A percentile compares a stretch with the other conserved stretches of the same genome.
phyloP scores from a whole-genome alignment of 2,113 vertebrate genomes.

The Notiomystis cincta region DNA sequence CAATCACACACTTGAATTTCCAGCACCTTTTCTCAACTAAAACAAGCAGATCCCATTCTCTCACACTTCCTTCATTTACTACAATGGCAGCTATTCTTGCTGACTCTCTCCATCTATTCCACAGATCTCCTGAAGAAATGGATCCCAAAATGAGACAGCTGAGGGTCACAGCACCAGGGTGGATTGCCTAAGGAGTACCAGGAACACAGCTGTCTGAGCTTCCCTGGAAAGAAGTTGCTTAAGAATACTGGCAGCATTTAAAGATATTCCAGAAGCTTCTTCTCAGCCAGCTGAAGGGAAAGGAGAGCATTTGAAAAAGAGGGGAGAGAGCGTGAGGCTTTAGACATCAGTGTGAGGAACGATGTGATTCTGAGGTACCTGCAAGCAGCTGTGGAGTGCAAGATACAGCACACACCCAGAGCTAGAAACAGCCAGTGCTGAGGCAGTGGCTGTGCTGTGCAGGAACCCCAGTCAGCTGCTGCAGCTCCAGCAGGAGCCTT shows the following conservation, averaged over 20 bases:
- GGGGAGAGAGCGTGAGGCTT: neutral
- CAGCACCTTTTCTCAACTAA: neutral
- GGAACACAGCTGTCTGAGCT: neutral
- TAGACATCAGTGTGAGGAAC: neutral
- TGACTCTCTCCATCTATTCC: neutral
- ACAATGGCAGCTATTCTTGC: neutral
- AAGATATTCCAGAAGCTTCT: neutral
- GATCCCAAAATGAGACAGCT: neutral
- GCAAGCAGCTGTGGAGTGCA: neutral
- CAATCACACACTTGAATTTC: neutral
- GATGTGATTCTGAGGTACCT: neutral
- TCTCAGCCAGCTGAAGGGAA: neutral
- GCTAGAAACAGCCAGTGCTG: too few relatives aligned
- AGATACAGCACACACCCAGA: too few relatives aligned
- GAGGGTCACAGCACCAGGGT: neutral
- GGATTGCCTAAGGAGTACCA: neutral
- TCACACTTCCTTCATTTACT: neutral
- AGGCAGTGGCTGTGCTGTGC: neutral
- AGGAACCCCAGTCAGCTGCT: neutral
- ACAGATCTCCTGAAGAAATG: neutral
- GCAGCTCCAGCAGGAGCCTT: neutral
- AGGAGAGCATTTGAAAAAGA: neutral
- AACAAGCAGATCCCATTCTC: neutral
- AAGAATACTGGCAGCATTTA: neutral
- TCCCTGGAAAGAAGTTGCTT: neutral